These are phyloP conservation scores for Anadara kagoshimensis DNA, from an alignment of 1,140 invertebrate species.

Conservation along the genomic window DNA sequence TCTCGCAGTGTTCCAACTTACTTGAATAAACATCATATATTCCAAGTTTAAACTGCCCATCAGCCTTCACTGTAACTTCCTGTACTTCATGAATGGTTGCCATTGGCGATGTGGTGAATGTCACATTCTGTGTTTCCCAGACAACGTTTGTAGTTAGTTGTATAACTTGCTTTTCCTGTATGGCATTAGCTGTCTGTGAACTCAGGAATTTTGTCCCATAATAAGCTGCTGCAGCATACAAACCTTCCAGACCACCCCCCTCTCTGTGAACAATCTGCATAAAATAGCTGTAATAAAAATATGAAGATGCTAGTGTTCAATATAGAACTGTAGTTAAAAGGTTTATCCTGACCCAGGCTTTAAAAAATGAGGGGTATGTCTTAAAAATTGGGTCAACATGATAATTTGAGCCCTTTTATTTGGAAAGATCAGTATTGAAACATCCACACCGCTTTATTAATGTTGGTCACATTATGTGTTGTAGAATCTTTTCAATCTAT, in stretches of 20 bases:
- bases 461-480: too few relatives aligned
- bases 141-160: conserved; percentile 9
- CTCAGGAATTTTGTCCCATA: conserved; percentile 35
- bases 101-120: conserved; percentile 10
- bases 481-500: too few relatives aligned
- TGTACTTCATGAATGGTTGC: conserved; percentile 41
- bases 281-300: conserved; percentile 43
- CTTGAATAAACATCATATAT: conserved; percentile 50
- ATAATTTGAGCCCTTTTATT: too few relatives aligned
- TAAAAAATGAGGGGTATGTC: too few relatives aligned
- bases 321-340: too few relatives aligned
- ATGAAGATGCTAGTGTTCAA: too few relatives aligned
- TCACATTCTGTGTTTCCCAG: conserved; percentile 34
- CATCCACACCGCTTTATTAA: too few relatives aligned
- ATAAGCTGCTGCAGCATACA: conserved; percentile 39
- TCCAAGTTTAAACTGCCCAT: conserved; percentile 37
- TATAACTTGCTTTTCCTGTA: conserved; percentile 42
- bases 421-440: too few relatives aligned
- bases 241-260: not conserved
- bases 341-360: too few relatives aligned
- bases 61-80: conserved; percentile 33
- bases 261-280: conserved; percentile 43
- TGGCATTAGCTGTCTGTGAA: conserved; percentile 28
- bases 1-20: too few relatives aligned
- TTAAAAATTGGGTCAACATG: too few relatives aligned